phyloP scores from a whole-genome alignment of 2,888 invertebrate species.

The Protonemura montana region DNA sequence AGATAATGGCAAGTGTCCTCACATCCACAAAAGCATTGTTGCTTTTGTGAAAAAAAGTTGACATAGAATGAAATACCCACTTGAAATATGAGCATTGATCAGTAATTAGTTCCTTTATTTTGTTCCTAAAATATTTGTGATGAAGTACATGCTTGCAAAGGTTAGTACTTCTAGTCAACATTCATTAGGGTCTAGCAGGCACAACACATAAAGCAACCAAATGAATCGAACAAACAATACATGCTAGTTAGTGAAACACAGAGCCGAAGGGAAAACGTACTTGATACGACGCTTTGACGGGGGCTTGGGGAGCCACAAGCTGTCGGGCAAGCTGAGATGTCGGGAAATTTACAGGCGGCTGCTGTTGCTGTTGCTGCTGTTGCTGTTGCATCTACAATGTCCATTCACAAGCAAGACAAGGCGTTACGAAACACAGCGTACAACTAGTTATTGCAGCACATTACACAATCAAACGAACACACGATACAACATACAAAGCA shows the following conservation, averaged over 20 bases:
- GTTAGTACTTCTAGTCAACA: background rate
- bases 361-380: slow-evolving; percentile 21
- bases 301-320: slow-evolving; percentile 64
- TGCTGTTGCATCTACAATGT: slow-evolving; percentile 52
- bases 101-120: background rate
- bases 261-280: slow-evolving; percentile 48
- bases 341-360: slow-evolving; percentile 54
- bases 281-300: slow-evolving; percentile 50
- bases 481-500: background rate
- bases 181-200: background rate
- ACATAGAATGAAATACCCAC: too few species aligned
- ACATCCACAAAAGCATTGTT: too few species aligned
- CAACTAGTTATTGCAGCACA: background rate
- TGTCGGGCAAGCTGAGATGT: slow-evolving; percentile 69
- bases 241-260: background rate
- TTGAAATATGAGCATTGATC: too few species aligned
- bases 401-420: slow-evolving; percentile 43
- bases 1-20: too few species aligned
- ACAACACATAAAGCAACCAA: background rate
- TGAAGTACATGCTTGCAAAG: too few species aligned
- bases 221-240: background rate
- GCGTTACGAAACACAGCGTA: slow-evolving; percentile 22
- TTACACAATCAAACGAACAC: background rate
- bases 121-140: too few species aligned
- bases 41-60: too few species aligned